These are phyloP conservation scores for Aphyosemion australe DNA, from an alignment of 2,113 vertebrate genomes.

Conservation along the genomic window DNA sequence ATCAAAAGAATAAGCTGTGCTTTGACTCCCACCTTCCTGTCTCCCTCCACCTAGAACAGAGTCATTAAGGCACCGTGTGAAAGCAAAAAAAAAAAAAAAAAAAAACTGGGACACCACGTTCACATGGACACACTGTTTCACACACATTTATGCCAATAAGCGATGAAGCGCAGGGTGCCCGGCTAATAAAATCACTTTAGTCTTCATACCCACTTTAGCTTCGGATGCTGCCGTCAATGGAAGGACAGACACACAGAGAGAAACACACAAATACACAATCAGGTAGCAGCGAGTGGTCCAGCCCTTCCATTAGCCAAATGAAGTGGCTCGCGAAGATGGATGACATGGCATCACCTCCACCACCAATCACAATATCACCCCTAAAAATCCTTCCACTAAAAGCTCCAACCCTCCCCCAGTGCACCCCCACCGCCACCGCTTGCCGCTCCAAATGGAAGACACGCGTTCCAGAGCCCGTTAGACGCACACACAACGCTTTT, in stretches of 20 bases:
- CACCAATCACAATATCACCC: slow-evolving; percentile 75
- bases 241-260: slow-evolving; percentile 55
- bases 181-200: slow-evolving; percentile 74
- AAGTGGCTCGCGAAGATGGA: slow-evolving; percentile 77
- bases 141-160: slow-evolving; percentile 34
- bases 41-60: slow-evolving; percentile 34
- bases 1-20: slow-evolving; percentile 47
- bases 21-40: slow-evolving; percentile 29
- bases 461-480: slow-evolving; percentile 68
- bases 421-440: slow-evolving; percentile 10
- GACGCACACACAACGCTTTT: slow-evolving; percentile 61
- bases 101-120: slow-evolving; percentile 20
- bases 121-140: slow-evolving; percentile 12
- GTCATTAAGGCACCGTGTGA: slow-evolving; percentile 33
- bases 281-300: slow-evolving; percentile 50
- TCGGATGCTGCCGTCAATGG: slow-evolving; percentile 65
- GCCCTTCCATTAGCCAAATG: slow-evolving; percentile 80
- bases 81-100: slow-evolving; percentile 32
- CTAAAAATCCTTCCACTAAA: slow-evolving; percentile 74
- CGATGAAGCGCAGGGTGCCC: slow-evolving; percentile 50
- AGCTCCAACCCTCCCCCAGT: slow-evolving; percentile 33
- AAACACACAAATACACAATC: slow-evolving; percentile 43
- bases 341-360: slow-evolving; percentile 77
- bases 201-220: slow-evolving; percentile 75
- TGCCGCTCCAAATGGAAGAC: slow-evolving; percentile 65